Base-by-base conservation (phyloP, 2,797 vertebrate genomes). In the Austrolebias charrua region DNA sequence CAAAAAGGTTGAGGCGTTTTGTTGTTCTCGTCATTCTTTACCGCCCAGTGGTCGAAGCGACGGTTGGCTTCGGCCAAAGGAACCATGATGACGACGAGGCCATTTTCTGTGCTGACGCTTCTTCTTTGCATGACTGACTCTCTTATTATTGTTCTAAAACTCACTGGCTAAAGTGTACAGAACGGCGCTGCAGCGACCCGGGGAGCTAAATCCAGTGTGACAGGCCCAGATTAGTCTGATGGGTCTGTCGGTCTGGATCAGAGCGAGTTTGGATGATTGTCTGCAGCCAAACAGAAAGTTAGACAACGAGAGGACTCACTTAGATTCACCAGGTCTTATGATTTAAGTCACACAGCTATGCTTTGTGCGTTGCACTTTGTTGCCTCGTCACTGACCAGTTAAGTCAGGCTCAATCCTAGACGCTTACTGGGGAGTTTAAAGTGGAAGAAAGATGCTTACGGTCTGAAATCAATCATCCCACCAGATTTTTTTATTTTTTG, bases 191-290 rank as follows among this genome's bases (percentile, higher is more conserved):
- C 66, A 82, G 75, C 52, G 57, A 67, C 65, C 55, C 4, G 63
- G 64, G 75, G 78, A 85, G 73, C 69, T 16, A 88, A 90, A 92
- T 88, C 63, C 75, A 69, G 75, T 76, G 59, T 81, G 90, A 89
- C 88, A 89, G 87, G 55, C 55, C 56, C 81, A 84, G 86, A 88
- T 92, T 88, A 90, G 65, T 52, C 65, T 79, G 88, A 90, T 20
- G 20, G 53, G 24, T 57, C 82, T 87, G 88, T 90, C 89, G 56
- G 78, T 78, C 73, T 79, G 79, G 53, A 90, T 90, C 82, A 84
- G 58, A 33, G 63, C 6, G 35, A 79, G 60, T 75, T 68, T 48
- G 14, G 58, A 58, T 35, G 48, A 62, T 68, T 48, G 19, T 29
- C 43, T 55, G 53, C 24, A 14, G 58, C 48, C 35, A 40, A 33